A percentile compares a stretch with the other conserved stretches of the same genome.
phyloP scores from a whole-genome alignment of 2,888 invertebrate genomes.

The Schizotus pectinicornis region DNA sequence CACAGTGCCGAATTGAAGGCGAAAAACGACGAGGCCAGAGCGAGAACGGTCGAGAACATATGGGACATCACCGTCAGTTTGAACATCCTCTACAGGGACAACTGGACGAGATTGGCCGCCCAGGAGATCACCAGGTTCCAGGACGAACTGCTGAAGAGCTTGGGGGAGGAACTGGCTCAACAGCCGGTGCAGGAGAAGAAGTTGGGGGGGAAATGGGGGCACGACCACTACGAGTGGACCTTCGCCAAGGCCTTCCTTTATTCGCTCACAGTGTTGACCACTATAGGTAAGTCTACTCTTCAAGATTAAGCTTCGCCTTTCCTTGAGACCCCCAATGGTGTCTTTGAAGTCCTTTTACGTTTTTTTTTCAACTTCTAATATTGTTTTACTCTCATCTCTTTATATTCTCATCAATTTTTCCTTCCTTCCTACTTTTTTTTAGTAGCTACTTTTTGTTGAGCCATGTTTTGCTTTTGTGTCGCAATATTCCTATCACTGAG shows the following conservation, averaged over 20 bases:
- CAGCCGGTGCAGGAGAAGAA: constrained; percentile 50
- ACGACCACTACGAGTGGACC: constrained; percentile 77
- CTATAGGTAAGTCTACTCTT: constrained; percentile 79
- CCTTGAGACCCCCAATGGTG: too few species aligned
- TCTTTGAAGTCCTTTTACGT: too few species aligned
- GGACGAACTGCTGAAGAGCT: constrained; percentile 79
- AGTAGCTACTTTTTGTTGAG: too few species aligned
- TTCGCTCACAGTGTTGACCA: constrained; percentile 92
- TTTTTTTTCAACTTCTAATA: too few species aligned
- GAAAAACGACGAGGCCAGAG: constrained; percentile 65
- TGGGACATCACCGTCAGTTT: constrained; percentile 90
- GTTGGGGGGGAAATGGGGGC: constrained; percentile 58
- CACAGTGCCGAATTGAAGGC: constrained; percentile 56
- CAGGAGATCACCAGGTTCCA: constrained; percentile 77
- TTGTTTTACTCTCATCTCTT: too few species aligned
- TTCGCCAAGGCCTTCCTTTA: constrained; percentile 92
- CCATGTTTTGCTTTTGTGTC: too few species aligned
- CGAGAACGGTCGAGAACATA: constrained; percentile 82
- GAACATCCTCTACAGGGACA: constrained; percentile 83
- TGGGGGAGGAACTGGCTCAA: constrained; percentile 74
- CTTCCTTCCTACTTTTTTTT: too few species aligned
- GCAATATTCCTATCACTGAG: too few species aligned
- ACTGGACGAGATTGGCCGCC: constrained; percentile 86
- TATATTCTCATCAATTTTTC: too few species aligned
- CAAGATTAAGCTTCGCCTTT: too few species aligned